Base-by-base conservation (phyloP, 2,797 vertebrate species). In the Austrolebias charrua region DNA sequence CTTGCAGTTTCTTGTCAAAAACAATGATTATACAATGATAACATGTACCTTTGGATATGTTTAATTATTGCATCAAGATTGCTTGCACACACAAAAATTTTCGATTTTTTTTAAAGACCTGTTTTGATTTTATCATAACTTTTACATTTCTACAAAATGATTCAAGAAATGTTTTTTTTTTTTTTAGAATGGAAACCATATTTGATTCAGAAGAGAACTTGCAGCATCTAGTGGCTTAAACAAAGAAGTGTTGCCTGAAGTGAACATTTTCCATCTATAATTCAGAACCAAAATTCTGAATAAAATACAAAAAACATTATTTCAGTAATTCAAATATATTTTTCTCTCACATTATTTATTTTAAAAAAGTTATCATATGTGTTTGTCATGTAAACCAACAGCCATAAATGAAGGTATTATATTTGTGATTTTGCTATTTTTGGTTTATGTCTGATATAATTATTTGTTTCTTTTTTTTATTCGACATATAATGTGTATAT, bases 1-100 rank as follows among this genome's bases (percentile, higher is more conserved):
- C 90, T 92, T 93, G 89, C 78, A 31, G 92, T 92, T 88, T 86
- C 93, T 81, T 91, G 82, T 89, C 68, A 69, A 68, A 62, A 83
- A 72, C 86, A 83, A 78, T 84, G 77, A 79, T 70, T 86, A 85
- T 84, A 81, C 51, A 73, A 75, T 84, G 61, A 80, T 82, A 81
- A 85, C 77, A 73, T 89, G 89, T 89, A 82, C 69, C 81, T 90
- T 90, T 91, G 77, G 69, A 79, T 80, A 82, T 86, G 86, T 85
- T 75, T 81, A 85, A 65, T 81, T 82, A 69, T 80, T 82, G 75
- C 75, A 81, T 73, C 72, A 45, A 81, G 60, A 76, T 58, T 86
- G 38, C 71, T 75, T 84, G 66, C 67, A 75, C 71, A 86, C 69
- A 74, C 60, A 81, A 44, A 83, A 40, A 33, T 33, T 69, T 50